A percentile compares a stretch with the other conserved stretches of the same genome.
phyloP scores from a whole-genome alignment of 1,140 invertebrate genomes.

The Tetramorium simillimum region DNA sequence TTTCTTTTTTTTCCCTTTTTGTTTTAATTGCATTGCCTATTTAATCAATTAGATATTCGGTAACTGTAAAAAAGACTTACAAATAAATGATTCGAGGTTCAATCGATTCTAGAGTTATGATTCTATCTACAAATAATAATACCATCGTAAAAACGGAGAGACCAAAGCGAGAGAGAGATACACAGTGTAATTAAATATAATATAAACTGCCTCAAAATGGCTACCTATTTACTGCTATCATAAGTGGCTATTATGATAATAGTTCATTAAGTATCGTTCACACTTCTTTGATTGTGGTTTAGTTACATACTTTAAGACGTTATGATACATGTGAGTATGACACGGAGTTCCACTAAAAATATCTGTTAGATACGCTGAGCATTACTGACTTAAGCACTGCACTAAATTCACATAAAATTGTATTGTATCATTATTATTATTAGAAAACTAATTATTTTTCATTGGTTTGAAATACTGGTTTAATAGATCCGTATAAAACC shows the following conservation, averaged over 20 bases:
- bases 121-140: slow-evolving; percentile 82
- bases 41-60: slow-evolving; percentile 64
- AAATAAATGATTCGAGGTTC: slow-evolving; percentile 57
- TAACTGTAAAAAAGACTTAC: slow-evolving; percentile 76
- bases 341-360: slow-evolving; percentile 84
- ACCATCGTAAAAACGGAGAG: slow-evolving; percentile 74
- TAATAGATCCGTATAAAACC: slow-evolving; percentile 84
- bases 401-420: slow-evolving; percentile 81
- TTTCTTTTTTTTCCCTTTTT: background rate
- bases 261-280: slow-evolving; percentile 78
- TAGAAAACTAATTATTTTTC: slow-evolving; percentile 86
- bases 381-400: slow-evolving; percentile 83
- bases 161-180: slow-evolving; percentile 60
- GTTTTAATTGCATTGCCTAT: slow-evolving; percentile 61
- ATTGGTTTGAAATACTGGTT: slow-evolving; percentile 86
- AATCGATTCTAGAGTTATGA: slow-evolving; percentile 55
- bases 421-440: slow-evolving; percentile 78
- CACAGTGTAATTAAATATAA: slow-evolving; percentile 77
- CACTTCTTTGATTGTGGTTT: slow-evolving; percentile 80
- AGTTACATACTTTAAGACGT: slow-evolving; percentile 79
- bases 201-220: slow-evolving; percentile 80
- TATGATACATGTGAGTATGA: slow-evolving; percentile 83
- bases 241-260: slow-evolving; percentile 75
- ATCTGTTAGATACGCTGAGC: slow-evolving; percentile 83
- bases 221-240: slow-evolving; percentile 78